Conservation (phyloP, 2,888 invertebrate genomes). For the Eupithecia pulchellata region DNA sequence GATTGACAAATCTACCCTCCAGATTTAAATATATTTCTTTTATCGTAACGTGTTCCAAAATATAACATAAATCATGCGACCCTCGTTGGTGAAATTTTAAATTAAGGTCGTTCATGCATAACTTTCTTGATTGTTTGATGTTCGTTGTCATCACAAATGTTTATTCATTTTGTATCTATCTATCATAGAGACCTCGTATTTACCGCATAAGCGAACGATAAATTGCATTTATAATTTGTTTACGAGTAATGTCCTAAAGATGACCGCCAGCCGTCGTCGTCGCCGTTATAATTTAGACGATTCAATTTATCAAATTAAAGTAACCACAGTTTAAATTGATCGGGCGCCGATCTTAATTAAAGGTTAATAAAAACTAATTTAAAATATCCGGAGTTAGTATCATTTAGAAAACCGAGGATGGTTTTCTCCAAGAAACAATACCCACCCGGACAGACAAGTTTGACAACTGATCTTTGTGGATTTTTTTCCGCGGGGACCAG, state of each 20-base stretch:
- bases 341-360: slow-evolving; percentile 31
- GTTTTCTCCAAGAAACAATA: too few relatives aligned
- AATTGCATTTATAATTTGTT: not conserved
- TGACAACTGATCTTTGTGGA: too few relatives aligned
- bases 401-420: slow-evolving; percentile 9
- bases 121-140: not conserved
- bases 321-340: slow-evolving; percentile 36
- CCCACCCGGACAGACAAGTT: too few relatives aligned
- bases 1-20: too few relatives aligned
- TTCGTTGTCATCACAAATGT: not conserved
- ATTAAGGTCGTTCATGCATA: not conserved
- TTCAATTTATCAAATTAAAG: slow-evolving; percentile 37
- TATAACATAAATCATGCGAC: not conserved
- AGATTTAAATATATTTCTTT: too few relatives aligned
- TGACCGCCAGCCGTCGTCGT: not conserved
- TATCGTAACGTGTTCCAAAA: too few relatives aligned
- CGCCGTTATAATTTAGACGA: slow-evolving; percentile 3
- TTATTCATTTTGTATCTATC: not conserved
- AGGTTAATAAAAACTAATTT: slow-evolving; percentile 34
- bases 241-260: not conserved
- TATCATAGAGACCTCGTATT: not conserved
- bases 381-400: slow-evolving; percentile 4
- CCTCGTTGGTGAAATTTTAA: not conserved
- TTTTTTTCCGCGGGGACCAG: too few relatives aligned
- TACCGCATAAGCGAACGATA: not conserved